Conservation (phyloP, 2,797 vertebrate species). For the Artibeus jamaicensis region DNA sequence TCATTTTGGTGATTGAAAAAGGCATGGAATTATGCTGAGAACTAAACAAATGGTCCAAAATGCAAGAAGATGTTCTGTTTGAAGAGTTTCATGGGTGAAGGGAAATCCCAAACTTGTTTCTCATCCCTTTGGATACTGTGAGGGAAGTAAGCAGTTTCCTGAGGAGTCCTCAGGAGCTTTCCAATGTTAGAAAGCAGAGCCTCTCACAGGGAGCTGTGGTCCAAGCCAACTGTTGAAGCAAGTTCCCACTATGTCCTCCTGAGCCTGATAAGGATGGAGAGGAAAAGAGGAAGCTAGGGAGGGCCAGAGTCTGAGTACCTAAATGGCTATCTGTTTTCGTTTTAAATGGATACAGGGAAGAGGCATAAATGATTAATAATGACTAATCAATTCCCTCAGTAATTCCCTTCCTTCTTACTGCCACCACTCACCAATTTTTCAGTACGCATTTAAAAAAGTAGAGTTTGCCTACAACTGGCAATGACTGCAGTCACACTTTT, state of each 20-base stretch:
- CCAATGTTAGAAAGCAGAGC: slow-evolving; percentile 21
- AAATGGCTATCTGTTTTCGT: slow-evolving; percentile 48
- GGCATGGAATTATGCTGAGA: neutral
- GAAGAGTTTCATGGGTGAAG: neutral
- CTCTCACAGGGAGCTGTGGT: neutral
- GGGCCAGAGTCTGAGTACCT: neutral
- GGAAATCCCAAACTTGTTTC: slow-evolving; percentile 37
- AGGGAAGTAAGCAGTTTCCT: slow-evolving; percentile 49
- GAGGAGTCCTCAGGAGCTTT: slow-evolving; percentile 4
- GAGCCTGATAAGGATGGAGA: neutral
- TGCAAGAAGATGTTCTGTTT: neutral
- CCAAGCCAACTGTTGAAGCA: slow-evolving; percentile 23
- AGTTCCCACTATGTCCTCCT: neutral
- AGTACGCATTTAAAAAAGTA: slow-evolving; percentile 36
- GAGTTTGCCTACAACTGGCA: slow-evolving; percentile 9
- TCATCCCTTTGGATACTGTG: neutral
- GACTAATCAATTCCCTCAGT: slow-evolving; percentile 43
- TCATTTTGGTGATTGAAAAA: neutral
- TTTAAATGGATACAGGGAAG: slow-evolving; percentile 60
- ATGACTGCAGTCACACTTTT: neutral
- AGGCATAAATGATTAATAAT: slow-evolving; percentile 57
- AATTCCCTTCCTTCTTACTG: slow-evolving; percentile 23
- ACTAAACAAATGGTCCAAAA: neutral
- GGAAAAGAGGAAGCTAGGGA: slow-evolving; percentile 3
- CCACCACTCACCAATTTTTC: slow-evolving; percentile 37